These are phyloP conservation scores for Xylophagus ater DNA, from an alignment of 2,888 invertebrate species.

Conservation along the genomic window DNA sequence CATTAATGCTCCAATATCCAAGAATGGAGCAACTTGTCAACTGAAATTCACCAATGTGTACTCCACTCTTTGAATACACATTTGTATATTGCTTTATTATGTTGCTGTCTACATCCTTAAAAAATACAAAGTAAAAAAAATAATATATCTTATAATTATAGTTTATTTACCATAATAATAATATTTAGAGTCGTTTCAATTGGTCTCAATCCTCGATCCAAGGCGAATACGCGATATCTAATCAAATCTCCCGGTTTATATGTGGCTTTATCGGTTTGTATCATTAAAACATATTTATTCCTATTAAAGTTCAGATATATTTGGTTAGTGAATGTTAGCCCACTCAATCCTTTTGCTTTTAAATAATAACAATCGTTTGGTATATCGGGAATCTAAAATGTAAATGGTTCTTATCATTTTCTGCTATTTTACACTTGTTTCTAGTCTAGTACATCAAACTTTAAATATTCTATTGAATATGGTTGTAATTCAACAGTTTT, in stretches of 20 bases:
- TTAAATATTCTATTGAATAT: conserved; percentile 58
- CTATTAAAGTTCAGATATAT: conserved; percentile 62
- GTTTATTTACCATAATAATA: conserved; percentile 24
- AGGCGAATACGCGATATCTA: conserved; percentile 57
- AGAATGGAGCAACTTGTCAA: conserved; percentile 67
- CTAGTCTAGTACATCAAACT: conserved; percentile 64
- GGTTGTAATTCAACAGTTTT: conserved; percentile 62
- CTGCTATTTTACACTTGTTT: not conserved
- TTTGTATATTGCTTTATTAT: conserved; percentile 46
- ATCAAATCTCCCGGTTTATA: conserved; percentile 80
- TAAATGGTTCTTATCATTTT: not conserved
- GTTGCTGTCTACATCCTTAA: not conserved
- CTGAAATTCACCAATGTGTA: conserved; percentile 58
- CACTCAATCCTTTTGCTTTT: conserved; percentile 56
- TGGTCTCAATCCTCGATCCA: conserved; percentile 63
- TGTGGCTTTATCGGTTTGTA: conserved; percentile 86
- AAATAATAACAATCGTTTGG: conserved; percentile 4
- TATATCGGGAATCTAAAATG: conserved; percentile 6
- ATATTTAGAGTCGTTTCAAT: conserved; percentile 28
- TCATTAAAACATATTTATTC: conserved; percentile 71
- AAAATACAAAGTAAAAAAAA: not conserved
- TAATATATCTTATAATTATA: not conserved
- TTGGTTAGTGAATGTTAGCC: conserved; percentile 61
- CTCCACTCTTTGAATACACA: conserved; percentile 53
- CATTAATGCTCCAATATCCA: conserved; percentile 48